A percentile compares a stretch with the other conserved stretches of the same genome.
These are phyloP conservation scores for Oreohelix idahoensis DNA, from an alignment of 1,140 invertebrate genomes.

Conservation along the genomic window DNA sequence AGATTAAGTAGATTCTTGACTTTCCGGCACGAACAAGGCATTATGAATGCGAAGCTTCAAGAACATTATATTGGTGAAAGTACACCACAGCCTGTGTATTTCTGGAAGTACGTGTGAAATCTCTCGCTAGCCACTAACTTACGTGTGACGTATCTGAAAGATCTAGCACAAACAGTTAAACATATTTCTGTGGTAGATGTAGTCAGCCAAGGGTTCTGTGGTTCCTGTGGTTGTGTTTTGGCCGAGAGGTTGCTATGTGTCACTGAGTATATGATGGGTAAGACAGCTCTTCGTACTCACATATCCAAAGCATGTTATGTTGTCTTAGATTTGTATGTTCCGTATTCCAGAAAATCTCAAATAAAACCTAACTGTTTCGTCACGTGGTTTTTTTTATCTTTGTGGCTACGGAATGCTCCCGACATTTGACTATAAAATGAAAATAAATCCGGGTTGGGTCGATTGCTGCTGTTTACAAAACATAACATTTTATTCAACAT, in stretches of 20 bases:
- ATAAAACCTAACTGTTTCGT: too few species aligned
- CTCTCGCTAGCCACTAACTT: background rate
- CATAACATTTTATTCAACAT: too few species aligned
- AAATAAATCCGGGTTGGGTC: too few species aligned
- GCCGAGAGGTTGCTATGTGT: background rate
- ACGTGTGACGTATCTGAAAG: background rate
- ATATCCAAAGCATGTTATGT: too few species aligned
- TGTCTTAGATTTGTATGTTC: too few species aligned
- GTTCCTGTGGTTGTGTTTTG: background rate
- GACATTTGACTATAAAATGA: too few species aligned
- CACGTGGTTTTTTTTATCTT: too few species aligned
- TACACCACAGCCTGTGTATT: background rate
- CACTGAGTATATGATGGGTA: background rate
- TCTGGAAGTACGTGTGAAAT: background rate
- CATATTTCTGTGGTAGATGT: background rate
- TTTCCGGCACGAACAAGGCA: background rate
- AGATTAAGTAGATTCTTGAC: background rate
- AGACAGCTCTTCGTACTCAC: too few species aligned
- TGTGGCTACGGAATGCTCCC: too few species aligned
- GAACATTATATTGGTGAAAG: background rate
- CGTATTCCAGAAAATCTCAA: too few species aligned
- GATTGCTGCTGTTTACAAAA: too few species aligned
- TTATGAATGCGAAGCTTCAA: background rate
- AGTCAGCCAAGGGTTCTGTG: background rate
- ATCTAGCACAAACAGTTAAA: background rate